Base-by-base conservation (phyloP, 2,888 invertebrate species). In the Bibio marci region DNA sequence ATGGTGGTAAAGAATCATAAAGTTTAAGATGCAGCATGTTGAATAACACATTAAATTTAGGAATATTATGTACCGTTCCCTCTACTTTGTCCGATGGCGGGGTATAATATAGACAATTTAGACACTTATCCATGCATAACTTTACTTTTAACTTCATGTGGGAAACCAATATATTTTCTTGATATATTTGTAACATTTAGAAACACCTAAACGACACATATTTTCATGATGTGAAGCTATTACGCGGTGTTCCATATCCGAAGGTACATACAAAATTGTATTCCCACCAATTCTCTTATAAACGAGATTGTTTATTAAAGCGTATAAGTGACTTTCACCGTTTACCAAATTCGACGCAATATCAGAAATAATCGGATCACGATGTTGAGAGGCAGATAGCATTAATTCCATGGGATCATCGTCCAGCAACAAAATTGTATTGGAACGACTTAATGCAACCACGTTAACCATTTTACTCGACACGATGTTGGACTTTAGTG, bases 11-110 rank as follows among this genome's bases (percentile, higher is more conserved):
- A 1, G 50, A 51, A n/a, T 51, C 50, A 25, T 42, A 46, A 43
- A 54, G 54, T 41, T 54, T 53, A 8, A 52, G 41, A 36, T 55
- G 51, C n/a, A 50, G 35, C 2, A 46, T 48, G 2, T 46, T 38
- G 33, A 53, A 52, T 6, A 48, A 52, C 15, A 43, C 22, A 2
- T 46, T 41, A 4, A 45, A 48, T 35, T 52, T 52, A 10, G 39
- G 41, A 11, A 54, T 48, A 27, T 40, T 42, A 33, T 52, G 47
- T 13, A 54, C 37, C 12, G 38, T 38, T 8, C 52, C 50, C 40
- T 51, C 50, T 2, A 17, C 10, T 27, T 35, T 40, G 5, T 39
- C 37, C 4, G 11, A 14, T 17, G 28, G 27, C 11, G 30, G 32
- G 14, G 35, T 40, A 40, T 6, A 30, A 22, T 22, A 22, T 22